phyloP scores from a whole-genome alignment of 2,113 vertebrate genomes.

The Gasterosteus nipponicus region DNA sequence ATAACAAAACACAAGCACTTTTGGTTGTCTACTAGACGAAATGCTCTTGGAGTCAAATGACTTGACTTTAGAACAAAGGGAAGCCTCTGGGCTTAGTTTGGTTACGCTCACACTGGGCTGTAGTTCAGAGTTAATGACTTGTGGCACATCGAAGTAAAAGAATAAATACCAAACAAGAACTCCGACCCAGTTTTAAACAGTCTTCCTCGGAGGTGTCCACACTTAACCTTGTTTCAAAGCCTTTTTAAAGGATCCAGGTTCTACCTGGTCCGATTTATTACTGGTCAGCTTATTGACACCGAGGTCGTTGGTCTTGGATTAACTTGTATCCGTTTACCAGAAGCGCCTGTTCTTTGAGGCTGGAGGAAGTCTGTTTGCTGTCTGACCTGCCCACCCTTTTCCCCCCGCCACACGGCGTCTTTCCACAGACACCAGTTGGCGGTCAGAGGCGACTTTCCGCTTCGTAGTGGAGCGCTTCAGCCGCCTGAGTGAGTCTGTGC shows the following conservation, averaged over 20 bases:
- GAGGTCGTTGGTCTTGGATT: background rate
- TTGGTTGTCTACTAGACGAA: background rate
- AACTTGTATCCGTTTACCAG: background rate
- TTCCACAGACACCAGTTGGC: constrained; percentile 94
- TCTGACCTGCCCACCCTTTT: background rate
- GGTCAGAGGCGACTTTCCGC: constrained; percentile 97
- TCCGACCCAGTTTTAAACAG: background rate
- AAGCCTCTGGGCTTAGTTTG: background rate
- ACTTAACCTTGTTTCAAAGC: background rate
- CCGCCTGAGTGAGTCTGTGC: constrained; percentile 95
- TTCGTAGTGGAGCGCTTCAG: constrained; percentile 98
- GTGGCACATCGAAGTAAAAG: background rate
- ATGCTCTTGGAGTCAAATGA: background rate
- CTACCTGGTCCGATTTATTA: background rate
- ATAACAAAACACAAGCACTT: background rate
- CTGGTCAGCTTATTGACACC: background rate
- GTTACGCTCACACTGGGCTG: background rate
- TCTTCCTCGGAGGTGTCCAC: background rate
- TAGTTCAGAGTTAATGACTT: background rate
- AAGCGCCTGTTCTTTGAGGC: background rate
- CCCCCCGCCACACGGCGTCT: background rate
- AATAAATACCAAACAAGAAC: background rate
- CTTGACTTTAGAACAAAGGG: background rate
- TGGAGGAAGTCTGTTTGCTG: background rate
- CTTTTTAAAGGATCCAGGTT: background rate